Conservation (phyloP, 2,113 vertebrate species). For the Seriola dumerili region DNA sequence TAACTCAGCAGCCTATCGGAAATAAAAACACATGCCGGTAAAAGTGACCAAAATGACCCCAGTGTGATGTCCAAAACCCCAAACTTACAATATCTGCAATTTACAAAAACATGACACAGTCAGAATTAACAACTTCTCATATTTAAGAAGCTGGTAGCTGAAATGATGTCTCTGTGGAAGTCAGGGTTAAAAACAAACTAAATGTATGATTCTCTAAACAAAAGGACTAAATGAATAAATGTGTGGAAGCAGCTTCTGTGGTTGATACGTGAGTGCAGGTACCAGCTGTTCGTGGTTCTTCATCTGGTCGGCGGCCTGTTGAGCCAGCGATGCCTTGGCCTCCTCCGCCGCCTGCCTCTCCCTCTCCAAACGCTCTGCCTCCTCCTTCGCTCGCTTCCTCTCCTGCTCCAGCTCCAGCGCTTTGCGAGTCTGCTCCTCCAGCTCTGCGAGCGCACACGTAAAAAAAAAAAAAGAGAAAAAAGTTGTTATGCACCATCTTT, state of each 20-base stretch:
- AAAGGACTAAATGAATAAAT: too few relatives aligned
- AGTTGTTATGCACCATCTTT: neutral
- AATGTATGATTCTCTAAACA: too few relatives aligned
- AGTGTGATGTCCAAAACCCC: neutral
- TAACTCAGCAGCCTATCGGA: slow-evolving; percentile 92
- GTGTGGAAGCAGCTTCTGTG: neutral
- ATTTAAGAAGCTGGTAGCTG: neutral
- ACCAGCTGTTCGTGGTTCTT: slow-evolving; percentile 98
- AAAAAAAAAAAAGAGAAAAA: too few relatives aligned
- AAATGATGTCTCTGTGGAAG: too few relatives aligned
- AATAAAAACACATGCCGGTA: neutral
- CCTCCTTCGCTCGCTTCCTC: slow-evolving; percentile 92
- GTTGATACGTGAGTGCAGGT: neutral
- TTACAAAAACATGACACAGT: neutral
- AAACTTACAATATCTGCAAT: neutral
- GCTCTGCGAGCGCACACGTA: slow-evolving; percentile 79
- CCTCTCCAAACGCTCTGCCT: slow-evolving; percentile 92
- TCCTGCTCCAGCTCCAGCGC: slow-evolving; percentile 96
- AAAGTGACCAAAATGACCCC: neutral
- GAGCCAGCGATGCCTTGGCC: slow-evolving; percentile 91
- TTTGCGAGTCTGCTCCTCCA: slow-evolving; percentile 94
- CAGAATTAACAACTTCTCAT: neutral
- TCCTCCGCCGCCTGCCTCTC: slow-evolving; percentile 93
- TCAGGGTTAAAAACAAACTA: too few relatives aligned
- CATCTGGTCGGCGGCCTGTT: slow-evolving; percentile 97